Evolutionary conservation across 2,113 vertebrate genomes (phyloP).

Genomic region (Sphaerodactylus townsendi): DNA sequence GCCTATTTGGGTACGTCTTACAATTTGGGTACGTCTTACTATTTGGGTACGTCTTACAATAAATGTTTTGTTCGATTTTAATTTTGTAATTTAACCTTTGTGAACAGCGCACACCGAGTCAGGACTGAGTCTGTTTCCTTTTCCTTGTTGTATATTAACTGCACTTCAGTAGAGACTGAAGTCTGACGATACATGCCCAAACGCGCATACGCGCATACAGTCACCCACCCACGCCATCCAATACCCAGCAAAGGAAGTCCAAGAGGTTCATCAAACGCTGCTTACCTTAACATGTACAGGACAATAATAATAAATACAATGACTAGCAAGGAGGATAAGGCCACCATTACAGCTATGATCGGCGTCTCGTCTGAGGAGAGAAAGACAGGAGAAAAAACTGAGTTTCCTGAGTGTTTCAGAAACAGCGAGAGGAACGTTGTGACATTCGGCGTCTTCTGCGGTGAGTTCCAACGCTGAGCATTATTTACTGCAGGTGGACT

Average conservation of each 20-base stretch:
- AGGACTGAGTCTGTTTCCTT: too few relatives aligned
- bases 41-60: too few relatives aligned
- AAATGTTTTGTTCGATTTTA: too few relatives aligned
- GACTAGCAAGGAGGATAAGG: slow-evolving; percentile 92
- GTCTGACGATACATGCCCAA: background rate
- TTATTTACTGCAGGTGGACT: too few relatives aligned
- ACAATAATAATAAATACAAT: slow-evolving; percentile 98
- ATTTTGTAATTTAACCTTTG: too few relatives aligned
- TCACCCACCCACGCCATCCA: too few relatives aligned
- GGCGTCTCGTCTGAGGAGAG: slow-evolving; percentile 84
- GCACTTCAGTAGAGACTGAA: background rate
- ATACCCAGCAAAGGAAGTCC: background rate
- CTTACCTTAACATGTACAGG: slow-evolving; percentile 97
- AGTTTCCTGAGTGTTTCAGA: background rate
- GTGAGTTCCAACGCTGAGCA: too few relatives aligned
- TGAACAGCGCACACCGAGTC: too few relatives aligned
- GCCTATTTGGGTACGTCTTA: too few relatives aligned
- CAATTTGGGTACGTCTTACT: too few relatives aligned
- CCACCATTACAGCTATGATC: slow-evolving; percentile 96
- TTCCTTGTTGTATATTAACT: too few relatives aligned
- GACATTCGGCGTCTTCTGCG: background rate
- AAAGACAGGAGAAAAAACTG: background rate
- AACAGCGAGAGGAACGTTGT: background rate
- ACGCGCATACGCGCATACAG: too few relatives aligned
- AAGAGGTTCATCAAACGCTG: background rate